Percentiles rank a stretch among this genome's conserved stretches.
Conservation (phyloP, 2,113 vertebrate genomes). For the Catharus fuscescens region DNA sequence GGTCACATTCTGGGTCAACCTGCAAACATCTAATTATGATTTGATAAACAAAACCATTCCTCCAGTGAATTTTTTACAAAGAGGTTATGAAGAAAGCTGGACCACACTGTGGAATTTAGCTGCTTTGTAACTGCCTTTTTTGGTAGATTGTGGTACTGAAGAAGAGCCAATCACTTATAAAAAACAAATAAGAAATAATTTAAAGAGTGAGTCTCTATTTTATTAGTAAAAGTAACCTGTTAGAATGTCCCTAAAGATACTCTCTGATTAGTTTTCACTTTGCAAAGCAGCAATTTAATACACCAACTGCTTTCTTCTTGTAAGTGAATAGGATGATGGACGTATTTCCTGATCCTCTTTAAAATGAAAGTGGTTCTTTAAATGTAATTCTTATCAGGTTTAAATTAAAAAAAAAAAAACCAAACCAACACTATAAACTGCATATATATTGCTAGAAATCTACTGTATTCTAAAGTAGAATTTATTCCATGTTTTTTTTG, state of each 20-base stretch:
- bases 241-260: background rate
- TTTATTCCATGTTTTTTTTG: background rate
- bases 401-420: no score
- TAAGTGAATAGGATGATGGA: background rate
- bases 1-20: conserved; percentile 25
- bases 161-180: background rate
- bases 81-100: background rate
- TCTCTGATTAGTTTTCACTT: background rate
- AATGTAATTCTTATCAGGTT: background rate
- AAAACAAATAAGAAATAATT: background rate
- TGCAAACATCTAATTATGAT: conserved; percentile 63
- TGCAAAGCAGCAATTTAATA: background rate
- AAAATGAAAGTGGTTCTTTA: background rate
- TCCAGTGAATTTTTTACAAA: conserved; percentile 25
- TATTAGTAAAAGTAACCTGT: background rate
- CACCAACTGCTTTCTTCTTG: background rate
- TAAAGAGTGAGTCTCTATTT: background rate
- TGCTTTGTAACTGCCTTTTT: background rate
- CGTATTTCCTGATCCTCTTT: background rate
- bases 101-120: background rate
- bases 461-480: background rate
- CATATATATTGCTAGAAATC: background rate
- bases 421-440: background rate
- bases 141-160: background rate
- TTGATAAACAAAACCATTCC: conserved; percentile 47